A percentile compares a stretch with the other conserved stretches of the same genome.
Evolutionary conservation across 2,113 vertebrate genomes (phyloP).

Genomic region (Sinocyclocheilus grahami): DNA sequence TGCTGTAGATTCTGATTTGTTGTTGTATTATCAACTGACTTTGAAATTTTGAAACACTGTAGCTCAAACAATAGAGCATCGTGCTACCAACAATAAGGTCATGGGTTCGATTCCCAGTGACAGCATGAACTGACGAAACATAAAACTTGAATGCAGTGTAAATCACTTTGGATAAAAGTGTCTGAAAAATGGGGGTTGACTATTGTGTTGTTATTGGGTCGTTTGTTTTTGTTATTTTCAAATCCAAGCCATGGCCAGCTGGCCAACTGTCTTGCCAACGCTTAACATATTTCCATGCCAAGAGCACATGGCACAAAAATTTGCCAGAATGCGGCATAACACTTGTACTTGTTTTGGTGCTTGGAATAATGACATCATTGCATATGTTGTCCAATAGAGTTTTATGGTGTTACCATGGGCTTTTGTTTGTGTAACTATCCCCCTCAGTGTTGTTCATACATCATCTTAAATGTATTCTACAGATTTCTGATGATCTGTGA

Average conservation of each 20-base stretch:
- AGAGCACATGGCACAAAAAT: constrained; percentile 54
- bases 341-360: constrained; percentile 59
- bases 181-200: constrained; percentile 8
- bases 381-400: constrained; percentile 32
- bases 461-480: constrained; percentile 37
- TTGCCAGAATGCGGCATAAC: constrained; percentile 53
- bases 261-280: constrained; percentile 55
- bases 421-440: constrained; percentile 41
- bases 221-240: constrained; percentile 62
- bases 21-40: background rate
- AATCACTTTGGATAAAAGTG: no score
- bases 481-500: constrained; percentile 32
- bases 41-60: background rate
- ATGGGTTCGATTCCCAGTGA: background rate
- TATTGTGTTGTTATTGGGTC: constrained; percentile 51
- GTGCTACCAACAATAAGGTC: background rate
- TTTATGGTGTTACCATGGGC: constrained; percentile 48
- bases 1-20: constrained; percentile 44
- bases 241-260: constrained; percentile 55
- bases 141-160: no score
- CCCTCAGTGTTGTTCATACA: constrained; percentile 3
- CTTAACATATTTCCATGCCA: constrained; percentile 60
- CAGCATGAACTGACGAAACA: no score
- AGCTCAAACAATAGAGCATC: no score
- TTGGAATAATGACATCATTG: constrained; percentile 58